Conservation (phyloP, 2,797 vertebrate genomes). For the Acestrorhynchus altus region DNA sequence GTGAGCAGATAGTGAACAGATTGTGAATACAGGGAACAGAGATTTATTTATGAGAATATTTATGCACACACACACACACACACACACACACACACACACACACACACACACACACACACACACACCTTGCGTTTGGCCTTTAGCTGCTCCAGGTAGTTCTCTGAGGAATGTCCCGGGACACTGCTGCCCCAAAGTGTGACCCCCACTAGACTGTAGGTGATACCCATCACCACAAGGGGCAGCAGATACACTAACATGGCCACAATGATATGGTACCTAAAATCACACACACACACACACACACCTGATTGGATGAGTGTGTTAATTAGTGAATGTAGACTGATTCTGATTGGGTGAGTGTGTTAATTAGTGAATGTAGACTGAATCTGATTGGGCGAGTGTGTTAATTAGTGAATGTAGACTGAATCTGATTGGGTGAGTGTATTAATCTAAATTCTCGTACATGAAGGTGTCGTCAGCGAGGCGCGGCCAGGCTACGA, state of each 20-base stretch:
- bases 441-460: conserved; percentile 49
- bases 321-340: background rate
- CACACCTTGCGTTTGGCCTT: conserved; percentile 80
- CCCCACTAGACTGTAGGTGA: conserved; percentile 76
- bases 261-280: conserved; percentile 78
- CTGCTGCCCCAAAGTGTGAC: conserved; percentile 75
- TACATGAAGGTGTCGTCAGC: conserved; percentile 82
- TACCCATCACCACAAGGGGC: conserved; percentile 78
- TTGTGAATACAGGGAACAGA: too few species aligned
- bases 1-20: too few species aligned
- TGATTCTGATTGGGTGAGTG: background rate
- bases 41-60: too few species aligned
- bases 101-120: conserved; percentile 18
- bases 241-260: conserved; percentile 79
- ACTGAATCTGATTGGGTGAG: background rate
- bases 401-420: background rate
- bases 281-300: conserved; percentile 29
- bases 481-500: conserved; percentile 83
- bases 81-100: conserved; percentile 55
- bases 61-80: background rate
- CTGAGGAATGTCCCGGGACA: conserved; percentile 67
- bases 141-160: conserved; percentile 68
- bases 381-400: background rate
- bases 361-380: background rate
- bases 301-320: conserved; percentile 5